Percentiles rank a stretch among this genome's conserved stretches.
Conservation (phyloP, 2,797 vertebrate genomes). For the Lutjanus campechanus region DNA sequence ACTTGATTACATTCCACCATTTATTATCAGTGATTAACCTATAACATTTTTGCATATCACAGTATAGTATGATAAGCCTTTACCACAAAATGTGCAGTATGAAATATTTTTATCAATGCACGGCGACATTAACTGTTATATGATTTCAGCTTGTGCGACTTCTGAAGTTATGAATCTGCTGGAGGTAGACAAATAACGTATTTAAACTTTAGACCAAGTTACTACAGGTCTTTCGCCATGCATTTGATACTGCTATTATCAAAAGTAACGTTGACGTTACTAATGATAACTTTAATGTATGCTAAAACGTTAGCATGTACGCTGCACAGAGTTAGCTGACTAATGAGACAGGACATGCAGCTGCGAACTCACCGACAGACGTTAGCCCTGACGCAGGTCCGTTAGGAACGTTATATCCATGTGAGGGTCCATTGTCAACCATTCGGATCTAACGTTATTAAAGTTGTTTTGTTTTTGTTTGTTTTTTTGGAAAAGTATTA, state of each 20-base stretch:
- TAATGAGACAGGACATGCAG: not conserved
- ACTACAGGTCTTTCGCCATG: not conserved
- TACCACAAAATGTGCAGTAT: too few relatives aligned
- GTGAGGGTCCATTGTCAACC: not conserved
- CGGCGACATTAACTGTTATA: too few relatives aligned
- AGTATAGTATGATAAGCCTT: too few relatives aligned
- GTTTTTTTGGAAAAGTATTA: not conserved
- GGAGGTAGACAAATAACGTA: not conserved
- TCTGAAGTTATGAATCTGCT: too few relatives aligned
- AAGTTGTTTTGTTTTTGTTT: too few relatives aligned
- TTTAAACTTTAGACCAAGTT: not conserved
- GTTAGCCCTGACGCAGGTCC: not conserved
- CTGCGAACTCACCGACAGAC: not conserved
- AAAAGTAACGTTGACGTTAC: not conserved
- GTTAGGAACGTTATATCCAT: not conserved
- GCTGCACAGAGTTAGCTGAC: not conserved
- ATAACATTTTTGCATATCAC: too few relatives aligned
- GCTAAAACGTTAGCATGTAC: not conserved
- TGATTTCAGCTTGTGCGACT: too few relatives aligned
- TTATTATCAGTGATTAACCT: too few relatives aligned
- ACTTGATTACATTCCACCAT: too few relatives aligned
- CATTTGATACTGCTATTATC: not conserved
- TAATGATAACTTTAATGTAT: not conserved
- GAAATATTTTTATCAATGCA: too few relatives aligned
- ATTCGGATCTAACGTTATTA: not conserved